Evolutionary conservation across 2,888 invertebrate genomes (phyloP).

Genomic region (Anarsia innoxiella): DNA sequence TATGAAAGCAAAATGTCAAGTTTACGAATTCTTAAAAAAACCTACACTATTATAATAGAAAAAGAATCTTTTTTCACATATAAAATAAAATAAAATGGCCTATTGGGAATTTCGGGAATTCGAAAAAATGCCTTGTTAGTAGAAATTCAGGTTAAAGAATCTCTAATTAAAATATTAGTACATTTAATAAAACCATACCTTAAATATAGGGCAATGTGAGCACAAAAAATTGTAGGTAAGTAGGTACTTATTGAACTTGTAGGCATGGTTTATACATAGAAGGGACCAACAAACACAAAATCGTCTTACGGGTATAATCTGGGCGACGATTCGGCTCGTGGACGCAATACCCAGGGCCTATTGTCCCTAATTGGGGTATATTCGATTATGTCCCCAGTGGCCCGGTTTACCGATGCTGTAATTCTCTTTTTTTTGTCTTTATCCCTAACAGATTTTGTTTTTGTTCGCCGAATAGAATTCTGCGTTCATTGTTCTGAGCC

Average conservation of each 20-base stretch:
- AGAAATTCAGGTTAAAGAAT: too few species aligned
- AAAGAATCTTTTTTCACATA: too few species aligned
- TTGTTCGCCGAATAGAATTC: background rate
- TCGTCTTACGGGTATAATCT: slow-evolving; percentile 12
- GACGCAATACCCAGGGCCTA: slow-evolving; percentile 11
- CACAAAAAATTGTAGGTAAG: too few species aligned
- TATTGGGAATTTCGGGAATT: too few species aligned
- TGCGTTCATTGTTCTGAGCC: background rate
- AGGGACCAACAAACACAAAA: background rate
- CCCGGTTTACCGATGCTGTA: background rate
- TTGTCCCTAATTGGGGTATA: slow-evolving; percentile 16
- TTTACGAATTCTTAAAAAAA: too few species aligned
- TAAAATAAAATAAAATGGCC: too few species aligned
- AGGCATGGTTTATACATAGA: background rate
- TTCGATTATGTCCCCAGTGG: slow-evolving; percentile 11
- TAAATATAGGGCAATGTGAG: too few species aligned
- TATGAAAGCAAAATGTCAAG: too few species aligned
- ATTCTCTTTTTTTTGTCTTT: slow-evolving; percentile 6
- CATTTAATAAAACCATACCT: too few species aligned
- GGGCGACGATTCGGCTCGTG: slow-evolving; percentile 11
- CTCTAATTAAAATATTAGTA: too few species aligned
- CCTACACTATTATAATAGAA: too few species aligned
- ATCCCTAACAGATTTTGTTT: slow-evolving; percentile 1
- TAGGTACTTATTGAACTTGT: background rate
- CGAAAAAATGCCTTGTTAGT: too few species aligned